Evolutionary conservation across 2,888 invertebrate genomes (phyloP), one percentile per base, ranked within the genome.

Genomic region (Leucozona laternaria): DNA sequence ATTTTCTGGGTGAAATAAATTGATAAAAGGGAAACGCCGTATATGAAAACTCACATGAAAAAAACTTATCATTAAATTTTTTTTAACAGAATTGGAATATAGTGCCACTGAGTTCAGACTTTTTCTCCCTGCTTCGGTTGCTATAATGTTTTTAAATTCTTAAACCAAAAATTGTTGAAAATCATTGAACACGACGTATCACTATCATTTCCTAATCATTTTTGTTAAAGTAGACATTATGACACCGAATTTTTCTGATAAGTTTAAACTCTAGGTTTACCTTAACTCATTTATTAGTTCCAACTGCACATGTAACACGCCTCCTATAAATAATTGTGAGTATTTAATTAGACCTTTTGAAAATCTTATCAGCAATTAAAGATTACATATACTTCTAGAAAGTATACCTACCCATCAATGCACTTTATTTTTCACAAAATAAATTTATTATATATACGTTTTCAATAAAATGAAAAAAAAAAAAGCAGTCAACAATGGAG

Each of bases 401-500:
- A 2, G 1, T 7, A n/a, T n/a, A n/a, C n/a, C n/a, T n/a, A 15
- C 50, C 15, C 25, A 15, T 53, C 50, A 31, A 57, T 31, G 31
- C 58, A 58, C 20, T 37, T 58, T 34, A 34, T 58, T 31, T n/a
- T 20, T 34, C 17, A 2, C 17, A 2, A 58, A 34, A 13, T 34
- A 13, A 20, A 57, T 34, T 20, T 20, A 34, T 57, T 31, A 55
- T 55, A 15, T 13, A 10, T 43, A 4, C 15, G 15, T n/a, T 17
- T 20, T 58, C 75, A 82, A 62, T 70, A 34, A 76, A 71, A 50
- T 58, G 66, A 50, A 53, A 84, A 76, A 68, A n/a, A n/a, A n/a
- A n/a, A n/a, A n/a, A n/a, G n/a, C n/a, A n/a, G n/a, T 77, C n/a
- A 76, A 71, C 71, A 77, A 80, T 55, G 45, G 62, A 53, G 15